phyloP scores from a whole-genome alignment of 2,888 invertebrate genomes.

The Phyllotreta cruciferae region DNA sequence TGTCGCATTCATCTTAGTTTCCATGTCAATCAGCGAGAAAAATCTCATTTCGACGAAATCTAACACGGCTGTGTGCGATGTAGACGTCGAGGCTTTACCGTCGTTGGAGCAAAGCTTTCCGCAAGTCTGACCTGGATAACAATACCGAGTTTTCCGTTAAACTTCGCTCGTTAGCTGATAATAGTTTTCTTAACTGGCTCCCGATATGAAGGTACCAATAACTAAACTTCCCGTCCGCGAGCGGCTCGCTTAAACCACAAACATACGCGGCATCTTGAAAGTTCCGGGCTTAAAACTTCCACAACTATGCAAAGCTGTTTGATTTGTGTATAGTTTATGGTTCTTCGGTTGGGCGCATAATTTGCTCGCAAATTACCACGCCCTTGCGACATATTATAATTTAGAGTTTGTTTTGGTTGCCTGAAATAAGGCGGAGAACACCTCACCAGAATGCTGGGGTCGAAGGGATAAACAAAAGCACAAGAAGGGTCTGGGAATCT shows the following conservation, averaged over 20 bases:
- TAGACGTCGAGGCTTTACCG: conserved; percentile 2
- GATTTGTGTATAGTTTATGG: conserved; percentile 38
- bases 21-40: conserved; percentile 1
- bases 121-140: conserved; percentile 17
- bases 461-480: no score
- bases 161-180: conserved; percentile 22
- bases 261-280: conserved; percentile 32
- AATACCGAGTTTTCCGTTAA: conserved; percentile 5
- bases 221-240: conserved; percentile 17
- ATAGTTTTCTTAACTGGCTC: conserved; percentile 18
- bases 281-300: conserved; percentile 28
- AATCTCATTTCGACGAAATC: conserved; percentile 12
- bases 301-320: conserved; percentile 37
- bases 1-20: conserved; percentile 15
- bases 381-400: conserved; percentile 20
- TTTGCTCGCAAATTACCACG: conserved; percentile 35
- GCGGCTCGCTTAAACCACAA: conserved; percentile 23
- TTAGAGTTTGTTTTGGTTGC: conserved; percentile 16
- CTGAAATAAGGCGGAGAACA: background rate
- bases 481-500: no score
- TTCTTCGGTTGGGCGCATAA: conserved; percentile 34
- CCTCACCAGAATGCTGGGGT: no score
- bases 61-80: background rate
- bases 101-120: conserved; percentile 1
- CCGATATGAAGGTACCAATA: conserved; percentile 16